phyloP scores from a whole-genome alignment of 23 tunicate species.

The Trididemnum clinides region DNA sequence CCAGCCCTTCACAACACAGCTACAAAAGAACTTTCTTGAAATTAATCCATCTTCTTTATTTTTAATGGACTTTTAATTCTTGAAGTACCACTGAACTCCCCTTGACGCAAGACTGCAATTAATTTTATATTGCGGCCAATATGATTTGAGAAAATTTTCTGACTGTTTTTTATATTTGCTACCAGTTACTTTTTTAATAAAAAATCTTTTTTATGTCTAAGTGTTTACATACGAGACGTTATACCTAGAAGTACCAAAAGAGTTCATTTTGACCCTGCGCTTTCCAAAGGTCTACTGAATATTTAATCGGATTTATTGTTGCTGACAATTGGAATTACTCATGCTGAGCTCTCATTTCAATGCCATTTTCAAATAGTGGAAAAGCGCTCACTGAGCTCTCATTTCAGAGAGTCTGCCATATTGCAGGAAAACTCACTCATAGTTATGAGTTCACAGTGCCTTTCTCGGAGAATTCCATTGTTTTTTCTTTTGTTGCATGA shows the following conservation, averaged over 20 bases:
- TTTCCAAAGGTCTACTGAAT: neutral
- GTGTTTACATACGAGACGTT: neutral
- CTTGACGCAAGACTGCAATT: neutral
- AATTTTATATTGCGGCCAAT: neutral
- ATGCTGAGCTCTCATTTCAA: no score
- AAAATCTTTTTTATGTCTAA: neutral
- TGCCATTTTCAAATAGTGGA: neutral
- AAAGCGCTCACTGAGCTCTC: neutral
- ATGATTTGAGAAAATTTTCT: neutral
- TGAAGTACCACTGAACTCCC: neutral
- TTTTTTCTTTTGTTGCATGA: no score
- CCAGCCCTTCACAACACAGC: no score
- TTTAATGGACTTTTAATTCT: no score
- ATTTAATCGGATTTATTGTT: neutral
- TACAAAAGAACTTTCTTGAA: no score
- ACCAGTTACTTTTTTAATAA: neutral
- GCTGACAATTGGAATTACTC: no score
- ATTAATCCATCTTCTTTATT: no score
- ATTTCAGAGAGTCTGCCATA: neutral
- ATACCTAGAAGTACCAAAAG: neutral
- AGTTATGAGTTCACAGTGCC: neutral
- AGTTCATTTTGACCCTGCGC: neutral
- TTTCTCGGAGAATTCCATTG: no score
- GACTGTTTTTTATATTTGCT: neutral
- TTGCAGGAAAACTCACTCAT: neutral